Percentiles rank a stretch among this genome's conserved stretches.
These are phyloP conservation scores for Campoletis raptor DNA, from an alignment of 2,888 invertebrate species.

Conservation along the genomic window DNA sequence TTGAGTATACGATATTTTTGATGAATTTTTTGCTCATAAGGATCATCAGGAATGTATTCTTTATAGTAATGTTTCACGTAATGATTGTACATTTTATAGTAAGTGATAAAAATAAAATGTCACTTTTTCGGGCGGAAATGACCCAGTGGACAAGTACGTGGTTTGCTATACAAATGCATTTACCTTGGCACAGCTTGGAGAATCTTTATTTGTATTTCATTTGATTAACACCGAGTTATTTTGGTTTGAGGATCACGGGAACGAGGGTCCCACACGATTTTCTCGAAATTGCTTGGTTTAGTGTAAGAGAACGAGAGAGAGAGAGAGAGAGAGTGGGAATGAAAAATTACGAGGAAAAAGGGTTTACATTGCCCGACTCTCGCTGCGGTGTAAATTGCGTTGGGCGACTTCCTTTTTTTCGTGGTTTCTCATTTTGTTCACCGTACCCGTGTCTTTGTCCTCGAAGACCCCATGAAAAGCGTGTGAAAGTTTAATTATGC, in stretches of 20 bases:
- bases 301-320: not conserved
- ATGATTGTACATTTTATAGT: not conserved
- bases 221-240: slow-evolving; percentile 52
- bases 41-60: no score
- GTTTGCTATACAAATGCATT: not conserved
- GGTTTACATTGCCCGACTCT: slow-evolving; percentile 31
- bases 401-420: slow-evolving; percentile 6
- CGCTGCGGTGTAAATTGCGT: slow-evolving; percentile 41
- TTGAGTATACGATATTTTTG: not conserved
- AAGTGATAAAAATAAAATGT: not conserved
- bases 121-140: not conserved
- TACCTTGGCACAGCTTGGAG: not conserved
- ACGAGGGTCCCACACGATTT: slow-evolving; percentile 18
- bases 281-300: slow-evolving; percentile 29
- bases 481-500: slow-evolving; percentile 60
- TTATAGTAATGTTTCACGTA: no score
- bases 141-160: not conserved
- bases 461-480: slow-evolving; percentile 18
- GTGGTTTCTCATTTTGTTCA: slow-evolving; percentile 23
- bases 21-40: no score
- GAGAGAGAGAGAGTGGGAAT: not conserved
- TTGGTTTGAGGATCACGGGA: slow-evolving; percentile 14
- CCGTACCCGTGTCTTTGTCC: slow-evolving; percentile 34
- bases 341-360: not conserved
- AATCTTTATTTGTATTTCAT: slow-evolving; percentile 25